These are phyloP conservation scores for Crocidura indochinensis DNA, from an alignment of 2,797 vertebrate species.

Conservation along the genomic window DNA sequence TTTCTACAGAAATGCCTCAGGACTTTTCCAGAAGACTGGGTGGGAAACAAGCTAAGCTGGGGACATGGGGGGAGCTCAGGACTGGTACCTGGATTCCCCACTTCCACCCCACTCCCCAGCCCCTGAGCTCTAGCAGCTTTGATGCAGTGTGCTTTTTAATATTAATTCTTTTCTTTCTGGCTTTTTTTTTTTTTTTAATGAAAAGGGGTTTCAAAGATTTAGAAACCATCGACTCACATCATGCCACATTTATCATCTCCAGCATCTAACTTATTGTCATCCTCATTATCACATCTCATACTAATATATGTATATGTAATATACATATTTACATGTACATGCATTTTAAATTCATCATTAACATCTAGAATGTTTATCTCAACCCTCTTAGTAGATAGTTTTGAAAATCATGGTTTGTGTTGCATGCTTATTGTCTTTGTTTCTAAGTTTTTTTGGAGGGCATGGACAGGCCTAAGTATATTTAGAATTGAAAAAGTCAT, in stretches of 20 bases:
- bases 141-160: not conserved
- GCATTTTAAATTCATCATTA: conserved; percentile 38
- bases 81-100: not conserved
- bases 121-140: not conserved
- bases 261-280: not conserved
- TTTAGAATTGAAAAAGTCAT: conserved; percentile 46
- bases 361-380: not conserved
- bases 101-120: not conserved
- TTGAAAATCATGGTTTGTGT: conserved; percentile 36
- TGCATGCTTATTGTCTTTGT: conserved; percentile 48
- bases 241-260: not conserved
- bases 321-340: not conserved
- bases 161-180: rapidly evolving
- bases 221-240: conserved; percentile 44
- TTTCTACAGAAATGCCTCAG: not conserved
- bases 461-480: not conserved
- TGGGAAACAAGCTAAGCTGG: too few species aligned
- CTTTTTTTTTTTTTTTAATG: conserved; percentile 9
- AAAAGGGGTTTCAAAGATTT: conserved; percentile 45
- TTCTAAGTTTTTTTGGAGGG: conserved; percentile 45
- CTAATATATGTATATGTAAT: not conserved
- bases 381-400: conserved; percentile 39
- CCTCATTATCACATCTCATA: conserved; percentile 24
- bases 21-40: not conserved
- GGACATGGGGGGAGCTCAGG: not conserved